These are phyloP conservation scores for Cottus gobio DNA, from an alignment of 2,113 vertebrate genomes.

Conservation along the genomic window DNA sequence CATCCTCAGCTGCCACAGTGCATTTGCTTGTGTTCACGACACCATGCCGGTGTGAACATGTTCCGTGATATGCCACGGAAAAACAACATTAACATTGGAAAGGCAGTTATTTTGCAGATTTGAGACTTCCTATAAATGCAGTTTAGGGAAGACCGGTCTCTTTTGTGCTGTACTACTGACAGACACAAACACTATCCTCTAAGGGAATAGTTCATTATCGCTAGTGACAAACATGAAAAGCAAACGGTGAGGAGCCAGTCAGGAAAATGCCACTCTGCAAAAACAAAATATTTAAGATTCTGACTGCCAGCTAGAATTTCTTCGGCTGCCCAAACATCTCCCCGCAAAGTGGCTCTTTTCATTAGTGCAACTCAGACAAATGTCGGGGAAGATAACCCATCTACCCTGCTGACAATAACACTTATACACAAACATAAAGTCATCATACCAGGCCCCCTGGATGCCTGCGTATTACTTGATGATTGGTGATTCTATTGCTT, in stretches of 20 bases:
- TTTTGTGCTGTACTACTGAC: conserved; percentile 46
- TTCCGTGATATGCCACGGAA: conserved; percentile 30
- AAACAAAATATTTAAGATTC: conserved; percentile 61
- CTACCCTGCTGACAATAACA: conserved; percentile 61
- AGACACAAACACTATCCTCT: conserved; percentile 56
- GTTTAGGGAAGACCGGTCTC: conserved; percentile 48
- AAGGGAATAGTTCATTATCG: conserved; percentile 64
- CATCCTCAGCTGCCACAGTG: conserved; percentile 20
- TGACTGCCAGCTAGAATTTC: conserved; percentile 57
- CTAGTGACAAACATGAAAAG: conserved; percentile 70
- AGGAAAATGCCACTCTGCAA: conserved; percentile 72
- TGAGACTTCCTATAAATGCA: conserved; percentile 11
- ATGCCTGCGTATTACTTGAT: conserved; percentile 60
- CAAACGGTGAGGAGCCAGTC: conserved; percentile 44
- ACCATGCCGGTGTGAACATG: conserved; percentile 42
- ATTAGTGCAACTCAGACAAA: conserved; percentile 79
- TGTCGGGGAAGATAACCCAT: conserved; percentile 79
- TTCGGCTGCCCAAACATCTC: conserved; percentile 61
- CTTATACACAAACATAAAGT: not conserved
- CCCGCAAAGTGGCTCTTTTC: conserved; percentile 68
- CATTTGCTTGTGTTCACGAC: conserved; percentile 42
- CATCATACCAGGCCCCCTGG: conserved; percentile 7
- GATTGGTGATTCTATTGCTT: conserved; percentile 58
- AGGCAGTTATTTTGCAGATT: conserved; percentile 22
- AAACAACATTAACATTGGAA: conserved; percentile 26